These are phyloP conservation scores for Halictus quadricinctus DNA, from an alignment of 2,888 invertebrate genomes.

Conservation along the genomic window DNA sequence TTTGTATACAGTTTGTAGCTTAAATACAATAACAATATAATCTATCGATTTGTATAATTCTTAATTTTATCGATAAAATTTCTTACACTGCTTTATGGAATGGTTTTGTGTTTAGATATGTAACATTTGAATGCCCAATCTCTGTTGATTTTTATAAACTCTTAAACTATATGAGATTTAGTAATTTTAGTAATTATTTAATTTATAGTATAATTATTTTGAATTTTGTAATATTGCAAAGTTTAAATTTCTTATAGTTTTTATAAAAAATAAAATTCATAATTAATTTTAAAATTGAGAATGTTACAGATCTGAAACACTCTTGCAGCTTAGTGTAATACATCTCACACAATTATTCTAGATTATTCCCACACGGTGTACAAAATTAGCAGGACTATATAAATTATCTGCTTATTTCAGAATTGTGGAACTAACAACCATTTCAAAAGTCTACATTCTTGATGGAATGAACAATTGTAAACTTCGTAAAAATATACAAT, in stretches of 20 bases:
- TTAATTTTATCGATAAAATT: constrained; percentile 52
- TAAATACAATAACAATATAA: constrained; percentile 67
- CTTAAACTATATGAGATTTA: neutral
- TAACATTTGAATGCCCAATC: constrained; percentile 33
- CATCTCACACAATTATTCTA: constrained; percentile 47
- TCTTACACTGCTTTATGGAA: constrained; percentile 58
- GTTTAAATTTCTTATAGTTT: neutral
- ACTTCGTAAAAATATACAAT: constrained; percentile 50
- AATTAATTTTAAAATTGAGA: constrained; percentile 16
- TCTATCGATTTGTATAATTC: constrained; percentile 54
- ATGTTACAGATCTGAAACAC: constrained; percentile 53
- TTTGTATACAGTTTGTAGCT: constrained; percentile 65
- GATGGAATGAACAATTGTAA: constrained; percentile 40
- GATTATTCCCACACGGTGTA: constrained; percentile 48
- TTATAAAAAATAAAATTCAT: constrained; percentile 2
- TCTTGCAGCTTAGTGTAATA: constrained; percentile 38
- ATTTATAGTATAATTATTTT: constrained; percentile 4
- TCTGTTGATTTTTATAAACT: constrained; percentile 4
- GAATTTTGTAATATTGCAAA: neutral
- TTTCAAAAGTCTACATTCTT: constrained; percentile 37
- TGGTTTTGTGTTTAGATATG: constrained; percentile 51
- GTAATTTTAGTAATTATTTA: constrained; percentile 16
- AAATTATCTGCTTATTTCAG: constrained; percentile 40
- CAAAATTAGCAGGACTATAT: constrained; percentile 54
- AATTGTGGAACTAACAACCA: constrained; percentile 42